Conservation (phyloP, 2,113 vertebrate genomes). For the Tyto alba region DNA sequence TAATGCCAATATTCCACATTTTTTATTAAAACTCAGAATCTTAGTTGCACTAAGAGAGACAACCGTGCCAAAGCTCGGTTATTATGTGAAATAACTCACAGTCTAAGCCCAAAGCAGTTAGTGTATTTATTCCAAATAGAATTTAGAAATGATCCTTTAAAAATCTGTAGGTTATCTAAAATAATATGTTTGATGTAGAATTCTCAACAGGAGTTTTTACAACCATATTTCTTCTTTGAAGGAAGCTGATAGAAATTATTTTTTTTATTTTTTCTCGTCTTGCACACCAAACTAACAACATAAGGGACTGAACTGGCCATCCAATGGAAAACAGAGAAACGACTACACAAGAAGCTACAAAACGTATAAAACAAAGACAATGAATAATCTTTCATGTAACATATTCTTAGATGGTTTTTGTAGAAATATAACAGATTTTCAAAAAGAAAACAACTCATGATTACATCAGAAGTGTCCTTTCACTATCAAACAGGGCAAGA, state of each 20-base stretch:
- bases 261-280: not conserved
- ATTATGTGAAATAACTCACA: not conserved
- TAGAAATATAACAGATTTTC: not conserved
- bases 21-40: not conserved
- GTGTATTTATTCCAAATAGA: not conserved
- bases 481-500: not conserved
- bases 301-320: not conserved
- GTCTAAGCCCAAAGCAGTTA: not conserved
- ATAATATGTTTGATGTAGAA: not conserved
- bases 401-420: not conserved
- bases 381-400: not conserved
- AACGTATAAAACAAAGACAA: not conserved
- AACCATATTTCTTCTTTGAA: not conserved
- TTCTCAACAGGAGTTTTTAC: not conserved
- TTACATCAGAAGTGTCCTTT: not conserved
- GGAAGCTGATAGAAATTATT: not conserved
- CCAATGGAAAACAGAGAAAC: not conserved
- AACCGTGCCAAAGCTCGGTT: not conserved
- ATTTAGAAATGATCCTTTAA: not conserved
- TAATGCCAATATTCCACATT: not conserved
- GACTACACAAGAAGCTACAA: not conserved
- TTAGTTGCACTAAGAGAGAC: not conserved
- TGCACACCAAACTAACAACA: not conserved
- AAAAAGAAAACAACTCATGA: not conserved
- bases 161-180: not conserved